These are phyloP conservation scores for Mystacornis crossleyi DNA, from an alignment of 2,113 vertebrate species.

Conservation along the genomic window DNA sequence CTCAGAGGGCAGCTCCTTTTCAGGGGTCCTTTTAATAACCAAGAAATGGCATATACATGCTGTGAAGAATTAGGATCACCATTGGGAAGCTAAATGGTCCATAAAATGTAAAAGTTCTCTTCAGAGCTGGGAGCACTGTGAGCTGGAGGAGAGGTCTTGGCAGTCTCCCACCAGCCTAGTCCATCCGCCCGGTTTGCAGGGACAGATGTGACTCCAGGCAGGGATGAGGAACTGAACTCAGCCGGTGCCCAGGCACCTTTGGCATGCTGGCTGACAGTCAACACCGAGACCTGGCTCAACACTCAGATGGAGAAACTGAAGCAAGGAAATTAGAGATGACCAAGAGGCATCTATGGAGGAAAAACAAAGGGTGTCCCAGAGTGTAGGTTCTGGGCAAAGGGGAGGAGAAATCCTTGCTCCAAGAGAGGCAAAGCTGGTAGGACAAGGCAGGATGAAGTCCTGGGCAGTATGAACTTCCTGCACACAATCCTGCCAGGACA, in stretches of 20 bases:
- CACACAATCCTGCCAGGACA: neutral
- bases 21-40: conserved; percentile 33
- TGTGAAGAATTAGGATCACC: conserved; percentile 56
- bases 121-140: neutral
- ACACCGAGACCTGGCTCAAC: neutral
- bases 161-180: neutral
- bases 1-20: conserved; percentile 41
- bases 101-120: conserved; percentile 39
- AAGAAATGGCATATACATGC: conserved; percentile 32
- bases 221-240: neutral
- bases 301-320: neutral
- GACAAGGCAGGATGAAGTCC: neutral
- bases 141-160: conserved; percentile 9
- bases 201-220: neutral
- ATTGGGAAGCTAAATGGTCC: conserved; percentile 48
- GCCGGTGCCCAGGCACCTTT: rapidly evolving
- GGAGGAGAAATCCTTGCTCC: neutral
- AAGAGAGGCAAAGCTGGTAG: neutral
- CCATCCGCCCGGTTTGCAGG: neutral
- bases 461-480: rapidly evolving
- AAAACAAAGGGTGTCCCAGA: neutral
- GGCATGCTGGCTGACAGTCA: rapidly evolving
- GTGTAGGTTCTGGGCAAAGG: neutral
- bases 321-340: neutral
- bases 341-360: rapidly evolving